phyloP scores from a whole-genome alignment of 2,888 invertebrate species.

The Acanthosepion esculentum region DNA sequence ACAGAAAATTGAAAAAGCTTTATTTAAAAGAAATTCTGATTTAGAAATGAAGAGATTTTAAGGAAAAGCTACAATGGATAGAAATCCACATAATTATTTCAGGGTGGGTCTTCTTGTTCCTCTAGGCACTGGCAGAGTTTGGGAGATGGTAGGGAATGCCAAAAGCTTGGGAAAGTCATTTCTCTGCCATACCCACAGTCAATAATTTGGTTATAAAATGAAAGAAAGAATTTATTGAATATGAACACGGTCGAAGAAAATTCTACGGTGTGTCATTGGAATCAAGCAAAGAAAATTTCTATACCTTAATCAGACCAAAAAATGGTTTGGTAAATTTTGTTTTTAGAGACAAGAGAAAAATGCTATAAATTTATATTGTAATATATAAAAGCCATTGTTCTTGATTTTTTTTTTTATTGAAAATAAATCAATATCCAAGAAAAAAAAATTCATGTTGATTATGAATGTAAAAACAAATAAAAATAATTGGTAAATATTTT shows the following conservation, averaged over 20 bases:
- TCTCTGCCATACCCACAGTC: neutral
- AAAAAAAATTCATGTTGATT: too few relatives aligned
- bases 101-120: neutral
- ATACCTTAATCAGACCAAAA: too few relatives aligned
- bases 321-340: too few relatives aligned
- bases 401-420: too few relatives aligned
- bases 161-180: neutral
- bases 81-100: neutral
- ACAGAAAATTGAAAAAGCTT: neutral
- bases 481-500: too few relatives aligned
- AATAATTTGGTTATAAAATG: neutral
- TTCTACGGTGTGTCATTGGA: neutral
- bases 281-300: neutral
- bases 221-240: neutral
- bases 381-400: too few relatives aligned
- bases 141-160: neutral
- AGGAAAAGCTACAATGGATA: neutral
- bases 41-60: too few relatives aligned
- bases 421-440: too few relatives aligned
- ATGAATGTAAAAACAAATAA: too few relatives aligned
- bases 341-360: too few relatives aligned
- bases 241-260: neutral
- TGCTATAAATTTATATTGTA: too few relatives aligned
- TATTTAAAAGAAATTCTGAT: neutral
- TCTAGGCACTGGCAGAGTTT: neutral